Percentiles rank a stretch among this genome's conserved stretches.
phyloP scores from a whole-genome alignment of 23 tunicate genomes.

The Halocynthia roretzi region DNA sequence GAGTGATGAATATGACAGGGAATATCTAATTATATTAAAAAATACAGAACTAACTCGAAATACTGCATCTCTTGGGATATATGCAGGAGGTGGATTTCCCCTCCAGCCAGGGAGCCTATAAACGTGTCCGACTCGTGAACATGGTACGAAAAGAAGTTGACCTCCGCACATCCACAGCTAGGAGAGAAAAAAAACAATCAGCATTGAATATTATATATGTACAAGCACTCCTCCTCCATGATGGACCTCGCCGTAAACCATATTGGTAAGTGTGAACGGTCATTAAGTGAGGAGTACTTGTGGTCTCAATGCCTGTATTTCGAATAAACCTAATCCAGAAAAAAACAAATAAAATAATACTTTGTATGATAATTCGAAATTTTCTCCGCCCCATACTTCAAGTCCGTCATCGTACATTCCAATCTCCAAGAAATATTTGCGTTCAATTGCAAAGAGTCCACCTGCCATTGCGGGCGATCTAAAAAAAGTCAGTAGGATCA shows the following conservation, averaged over 20 bases:
- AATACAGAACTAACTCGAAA: conserved; percentile 42
- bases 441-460: conserved; percentile 92
- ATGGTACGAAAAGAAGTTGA: conserved; percentile 93
- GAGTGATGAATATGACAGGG: too few relatives aligned
- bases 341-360: conserved; percentile 8
- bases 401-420: conserved; percentile 90
- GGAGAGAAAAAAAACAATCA: neutral
- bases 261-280: too few relatives aligned
- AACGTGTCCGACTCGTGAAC: conserved; percentile 96
- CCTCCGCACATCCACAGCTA: conserved; percentile 99
- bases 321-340: neutral
- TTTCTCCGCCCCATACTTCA: conserved; percentile 99
- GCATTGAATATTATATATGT: too few relatives aligned
- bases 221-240: too few relatives aligned
- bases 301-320: too few relatives aligned
- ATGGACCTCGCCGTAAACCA: too few relatives aligned
- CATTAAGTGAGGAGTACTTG: too few relatives aligned
- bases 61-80: conserved; percentile 60
- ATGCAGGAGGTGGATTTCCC: conserved; percentile 96
- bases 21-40: too few relatives aligned
- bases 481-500: neutral
- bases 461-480: conserved; percentile 99
- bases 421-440: conserved; percentile 81
- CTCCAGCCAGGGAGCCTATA: conserved; percentile 96
- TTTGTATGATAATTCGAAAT: conserved; percentile 96